A percentile compares a stretch with the other conserved stretches of the same genome.
These are phyloP conservation scores for Aegithalos caudatus DNA, from an alignment of 2,113 vertebrate genomes.

Conservation along the genomic window DNA sequence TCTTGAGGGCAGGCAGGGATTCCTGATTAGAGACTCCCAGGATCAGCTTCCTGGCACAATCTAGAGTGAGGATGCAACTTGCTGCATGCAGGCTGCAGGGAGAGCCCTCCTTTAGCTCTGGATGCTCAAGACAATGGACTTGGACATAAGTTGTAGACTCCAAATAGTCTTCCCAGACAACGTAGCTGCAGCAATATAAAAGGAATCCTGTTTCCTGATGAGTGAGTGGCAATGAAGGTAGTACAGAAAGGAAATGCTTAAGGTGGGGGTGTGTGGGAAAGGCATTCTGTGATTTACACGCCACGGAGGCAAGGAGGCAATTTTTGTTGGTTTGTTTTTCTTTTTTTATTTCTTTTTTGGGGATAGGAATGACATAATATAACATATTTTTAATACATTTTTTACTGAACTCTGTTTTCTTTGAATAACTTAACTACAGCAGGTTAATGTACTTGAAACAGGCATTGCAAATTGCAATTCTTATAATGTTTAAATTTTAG, in stretches of 20 bases:
- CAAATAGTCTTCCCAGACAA: neutral
- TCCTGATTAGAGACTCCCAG: neutral
- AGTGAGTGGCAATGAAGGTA: neutral
- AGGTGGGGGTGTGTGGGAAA: neutral
- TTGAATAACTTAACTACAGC: neutral
- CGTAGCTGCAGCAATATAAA: neutral
- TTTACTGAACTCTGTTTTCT: neutral
- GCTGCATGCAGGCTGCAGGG: neutral
- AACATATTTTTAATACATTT: neutral
- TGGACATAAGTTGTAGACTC: neutral
- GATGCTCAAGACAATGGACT: neutral
- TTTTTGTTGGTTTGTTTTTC: neutral
- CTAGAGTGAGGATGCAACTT: fast-evolving
- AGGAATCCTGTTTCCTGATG: neutral
- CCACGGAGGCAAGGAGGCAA: neutral
- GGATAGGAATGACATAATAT: neutral
- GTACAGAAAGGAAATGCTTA: neutral
- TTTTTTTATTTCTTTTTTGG: neutral
- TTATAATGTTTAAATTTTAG: neutral
- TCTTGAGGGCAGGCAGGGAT: neutral
- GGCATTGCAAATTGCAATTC: neutral
- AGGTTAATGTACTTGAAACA: neutral
- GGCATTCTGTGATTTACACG: neutral
- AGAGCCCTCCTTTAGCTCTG: neutral
- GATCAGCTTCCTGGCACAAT: neutral